Base-by-base conservation (phyloP, 2,888 invertebrate genomes). In the Stegana nigrithorax region DNA sequence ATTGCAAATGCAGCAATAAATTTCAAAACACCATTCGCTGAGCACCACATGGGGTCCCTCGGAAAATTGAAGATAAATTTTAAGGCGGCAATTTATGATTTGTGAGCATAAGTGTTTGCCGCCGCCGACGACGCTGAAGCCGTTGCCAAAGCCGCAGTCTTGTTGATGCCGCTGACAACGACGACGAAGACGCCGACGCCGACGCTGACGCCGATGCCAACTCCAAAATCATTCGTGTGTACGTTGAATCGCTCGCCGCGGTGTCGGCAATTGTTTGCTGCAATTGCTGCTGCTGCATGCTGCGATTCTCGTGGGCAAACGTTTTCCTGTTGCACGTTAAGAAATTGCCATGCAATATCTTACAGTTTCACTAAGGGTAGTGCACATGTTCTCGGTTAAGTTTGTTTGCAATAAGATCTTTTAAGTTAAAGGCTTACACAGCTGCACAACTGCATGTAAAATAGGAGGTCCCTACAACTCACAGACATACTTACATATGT, bases 71-170 rank as follows among this genome's bases (percentile, higher is more conserved):
- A 82, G 82, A 82, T 82, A 83, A 83, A 84, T 84, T 84, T 84
- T 83, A 84, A 84, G 83, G 84, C 83, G 84, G 84, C 83, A 83
- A 84, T 84, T 84, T 84, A 84, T 84, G 83, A 84, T 84, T 84
- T 84, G 83, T 83, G 82, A 72, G 75, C 78, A 75, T 75, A 79
- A 80, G 80, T 78, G 75, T 68, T 68, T 72, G 72, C 67, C 74
- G 66, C 73, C 39, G 12, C 19, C 39, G 53, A 39, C 32, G 17
- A 21, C 27, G 50, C 26, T 26, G 25, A 12, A 10, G 26, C 26
- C 25, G 26, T 4, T 2, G 50, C n/a, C 26, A 26, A 25, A 14
- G 26, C 6, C 26, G n/a, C n/a, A 12, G 4, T 10, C n/a, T 19
- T 57, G 60, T 61, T 67, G 67, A 60, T 36, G 32, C 58, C 36